Evolutionary conservation across 2,888 invertebrate genomes (phyloP), one percentile per base, ranked within the genome.

Genomic region (Nysson spinosus): DNA sequence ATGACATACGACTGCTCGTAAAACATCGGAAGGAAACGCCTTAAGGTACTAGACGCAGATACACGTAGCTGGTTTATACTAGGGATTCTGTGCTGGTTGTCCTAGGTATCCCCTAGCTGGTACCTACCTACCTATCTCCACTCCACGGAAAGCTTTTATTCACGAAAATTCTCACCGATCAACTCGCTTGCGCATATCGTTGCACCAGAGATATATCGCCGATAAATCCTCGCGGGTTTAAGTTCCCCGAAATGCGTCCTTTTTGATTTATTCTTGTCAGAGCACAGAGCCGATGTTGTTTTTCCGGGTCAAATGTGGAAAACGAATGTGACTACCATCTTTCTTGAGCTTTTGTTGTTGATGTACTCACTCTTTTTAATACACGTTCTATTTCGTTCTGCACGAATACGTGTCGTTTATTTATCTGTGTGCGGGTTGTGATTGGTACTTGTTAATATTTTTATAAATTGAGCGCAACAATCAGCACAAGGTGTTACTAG

Each of bases 1-100:
- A 77, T 77, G 75, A 75, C 77, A 64, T 74, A 71, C 71, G 74
- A 43, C 54, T 57, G 62, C 61, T 75, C 71, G 66, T 75, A 75
- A 75, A 77, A 64, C 68, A 77, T 47, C 52, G 60, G 50, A 47
- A 54, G 58, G 63, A 74, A 64, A 52, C 74, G 61, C 57, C 66
- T 73, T 67, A 50, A 64, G 60, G 64, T 51, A 24, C 37, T 58
- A 35, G 63, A 54, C 52, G 60, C 37, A 35, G 50, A 26, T 51
- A 65, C 62, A 65, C 61, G 61, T 72, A 54, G 19, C 47, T 37
- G 54, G 65, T 73, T 72, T 69, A 62, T 65, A 35, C 72, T 43
- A 26, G 55, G 57, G 72, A 61, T 61, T 63, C 43, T 20, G n/a
- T 9, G 26, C 19, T 28, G 39, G 17, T 34, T 30, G 43, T 51